These are phyloP conservation scores for Epicampocera succincta DNA, from an alignment of 2,888 invertebrate genomes.

Conservation along the genomic window DNA sequence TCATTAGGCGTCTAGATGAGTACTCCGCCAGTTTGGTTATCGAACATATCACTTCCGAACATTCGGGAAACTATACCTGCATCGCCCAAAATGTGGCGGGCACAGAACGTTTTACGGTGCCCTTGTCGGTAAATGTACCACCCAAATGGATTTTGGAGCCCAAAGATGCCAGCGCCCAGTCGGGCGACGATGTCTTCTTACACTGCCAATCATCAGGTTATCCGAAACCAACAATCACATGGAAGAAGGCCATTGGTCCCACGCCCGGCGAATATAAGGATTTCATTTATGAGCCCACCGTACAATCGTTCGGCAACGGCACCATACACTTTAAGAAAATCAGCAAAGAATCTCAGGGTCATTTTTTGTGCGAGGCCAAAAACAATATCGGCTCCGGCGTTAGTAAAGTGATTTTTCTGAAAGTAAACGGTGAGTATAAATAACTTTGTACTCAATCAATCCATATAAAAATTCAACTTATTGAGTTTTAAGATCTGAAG, in stretches of 20 bases:
- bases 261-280: conserved; percentile 91
- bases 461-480: no score
- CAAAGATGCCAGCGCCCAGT: conserved; percentile 90
- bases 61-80: conserved; percentile 96
- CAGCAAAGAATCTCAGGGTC: conserved; percentile 93
- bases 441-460: no score
- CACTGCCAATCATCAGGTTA: conserved; percentile 96
- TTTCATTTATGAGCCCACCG: conserved; percentile 90
- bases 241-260: conserved; percentile 93
- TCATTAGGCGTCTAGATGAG: conserved; percentile 87
- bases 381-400: conserved; percentile 95
- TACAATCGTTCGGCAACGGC: conserved; percentile 90
- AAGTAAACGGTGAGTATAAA: conserved; percentile 91
- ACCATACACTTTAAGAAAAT: conserved; percentile 91
- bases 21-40: conserved; percentile 93
- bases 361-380: conserved; percentile 95
- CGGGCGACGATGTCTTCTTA: conserved; percentile 91
- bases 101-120: conserved; percentile 88
- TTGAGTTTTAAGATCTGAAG: no score
- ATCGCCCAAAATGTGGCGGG: conserved; percentile 93
- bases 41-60: conserved; percentile 91
- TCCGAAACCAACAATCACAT: conserved; percentile 92
- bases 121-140: conserved; percentile 92
- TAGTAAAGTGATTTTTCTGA: conserved; percentile 94
- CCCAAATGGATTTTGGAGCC: conserved; percentile 95